These are phyloP conservation scores for Kobus ellipsiprymnus DNA, from an alignment of 2,113 vertebrate genomes.

Conservation along the genomic window DNA sequence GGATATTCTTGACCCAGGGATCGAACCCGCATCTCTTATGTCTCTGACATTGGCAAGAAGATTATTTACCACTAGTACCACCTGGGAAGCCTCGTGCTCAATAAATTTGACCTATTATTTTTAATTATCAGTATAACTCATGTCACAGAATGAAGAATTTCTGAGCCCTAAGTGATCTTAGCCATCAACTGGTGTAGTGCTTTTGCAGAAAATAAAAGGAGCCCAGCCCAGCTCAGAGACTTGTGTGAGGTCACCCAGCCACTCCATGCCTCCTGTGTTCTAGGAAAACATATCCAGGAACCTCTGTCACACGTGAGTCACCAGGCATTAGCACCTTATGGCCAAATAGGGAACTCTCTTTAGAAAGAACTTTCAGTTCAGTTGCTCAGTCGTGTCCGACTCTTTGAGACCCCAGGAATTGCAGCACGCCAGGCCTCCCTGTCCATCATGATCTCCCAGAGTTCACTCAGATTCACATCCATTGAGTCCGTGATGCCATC, in stretches of 20 bases:
- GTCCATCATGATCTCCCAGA: no score
- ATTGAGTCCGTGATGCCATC: no score
- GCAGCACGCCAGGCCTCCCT: no score
- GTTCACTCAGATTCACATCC: no score
- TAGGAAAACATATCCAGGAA: background rate
- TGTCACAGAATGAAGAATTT: background rate
- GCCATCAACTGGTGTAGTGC: background rate
- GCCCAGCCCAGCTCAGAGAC: background rate
- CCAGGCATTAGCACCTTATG: background rate
- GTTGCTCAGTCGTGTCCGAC: no score
- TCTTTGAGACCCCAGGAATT: no score
- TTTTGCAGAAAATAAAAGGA: background rate
- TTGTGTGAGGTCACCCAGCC: background rate
- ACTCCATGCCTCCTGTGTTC: background rate
- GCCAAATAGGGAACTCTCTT: background rate
- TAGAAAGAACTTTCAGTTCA: background rate
- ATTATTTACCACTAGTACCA: background rate
- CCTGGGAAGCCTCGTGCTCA: background rate
- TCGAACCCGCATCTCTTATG: background rate
- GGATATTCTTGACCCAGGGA: background rate
- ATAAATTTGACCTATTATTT: background rate
- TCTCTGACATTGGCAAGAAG: background rate
- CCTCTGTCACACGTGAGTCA: background rate
- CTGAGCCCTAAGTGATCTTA: background rate
- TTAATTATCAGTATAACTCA: background rate